Conservation (phyloP, 2,113 vertebrate genomes). For the Myodes glareolus region DNA sequence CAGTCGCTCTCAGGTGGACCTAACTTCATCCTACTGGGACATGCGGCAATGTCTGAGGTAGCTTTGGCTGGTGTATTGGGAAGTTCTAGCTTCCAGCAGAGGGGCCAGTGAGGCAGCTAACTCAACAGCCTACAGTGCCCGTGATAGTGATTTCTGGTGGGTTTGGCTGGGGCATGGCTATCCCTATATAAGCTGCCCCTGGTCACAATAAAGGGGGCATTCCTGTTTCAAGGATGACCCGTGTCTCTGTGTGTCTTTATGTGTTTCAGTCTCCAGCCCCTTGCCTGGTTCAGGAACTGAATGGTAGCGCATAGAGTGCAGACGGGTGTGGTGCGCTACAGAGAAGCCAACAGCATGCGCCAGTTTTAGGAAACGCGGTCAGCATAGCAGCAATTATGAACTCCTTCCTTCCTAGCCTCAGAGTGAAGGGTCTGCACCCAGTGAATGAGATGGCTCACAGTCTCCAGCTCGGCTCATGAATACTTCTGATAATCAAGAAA, state of each 20-base stretch:
- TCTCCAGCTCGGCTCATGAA: neutral
- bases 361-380: neutral
- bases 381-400: fast-evolving
- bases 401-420: neutral
- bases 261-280: too few species aligned
- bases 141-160: too few species aligned
- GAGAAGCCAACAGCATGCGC: fast-evolving
- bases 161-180: too few species aligned
- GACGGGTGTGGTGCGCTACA: too few species aligned
- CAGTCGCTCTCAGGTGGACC: neutral
- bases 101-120: neutral
- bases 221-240: too few species aligned
- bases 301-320: too few species aligned
- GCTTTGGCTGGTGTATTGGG: neutral
- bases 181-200: too few species aligned
- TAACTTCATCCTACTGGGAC: neutral
- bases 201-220: too few species aligned
- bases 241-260: too few species aligned
- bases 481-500: constrained; percentile 48
- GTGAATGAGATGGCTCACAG: neutral
- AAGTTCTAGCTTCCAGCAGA: neutral
- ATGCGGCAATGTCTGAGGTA: too few species aligned
- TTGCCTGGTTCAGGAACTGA: too few species aligned
- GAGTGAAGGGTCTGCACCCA: neutral
- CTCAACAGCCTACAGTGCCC: too few species aligned